Percentiles rank a stretch among this genome's conserved stretches.
Conservation (phyloP, 2,113 vertebrate species). For the Nematolebias whitei region DNA sequence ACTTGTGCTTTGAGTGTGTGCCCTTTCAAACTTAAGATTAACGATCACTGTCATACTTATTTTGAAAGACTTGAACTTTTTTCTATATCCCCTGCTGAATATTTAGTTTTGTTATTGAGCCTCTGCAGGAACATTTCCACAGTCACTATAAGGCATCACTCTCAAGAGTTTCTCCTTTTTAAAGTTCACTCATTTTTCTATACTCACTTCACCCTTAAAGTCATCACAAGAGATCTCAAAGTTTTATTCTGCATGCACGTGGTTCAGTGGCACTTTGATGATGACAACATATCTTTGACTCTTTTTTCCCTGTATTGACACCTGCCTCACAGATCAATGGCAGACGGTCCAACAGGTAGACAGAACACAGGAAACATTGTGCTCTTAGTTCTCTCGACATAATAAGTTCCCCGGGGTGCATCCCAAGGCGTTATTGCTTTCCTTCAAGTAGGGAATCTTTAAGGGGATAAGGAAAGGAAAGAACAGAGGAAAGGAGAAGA, state of each 20-base stretch:
- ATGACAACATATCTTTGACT: conserved; percentile 34
- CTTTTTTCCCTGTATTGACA: conserved; percentile 57
- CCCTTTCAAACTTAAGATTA: neutral
- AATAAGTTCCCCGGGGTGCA: conserved; percentile 71
- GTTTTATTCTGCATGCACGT: neutral
- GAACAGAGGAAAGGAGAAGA: conserved; percentile 24
- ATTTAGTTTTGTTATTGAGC: neutral
- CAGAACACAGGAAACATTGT: conserved; percentile 40
- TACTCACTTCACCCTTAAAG: neutral
- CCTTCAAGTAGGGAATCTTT: conserved; percentile 52
- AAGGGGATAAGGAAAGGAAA: conserved; percentile 57
- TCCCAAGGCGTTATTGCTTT: conserved; percentile 54
- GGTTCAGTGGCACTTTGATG: conserved; percentile 29
- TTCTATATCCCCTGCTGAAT: too few species aligned
- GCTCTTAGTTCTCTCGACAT: conserved; percentile 67
- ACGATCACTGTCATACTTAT: neutral
- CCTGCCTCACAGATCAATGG: conserved; percentile 62
- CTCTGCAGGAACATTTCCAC: neutral
- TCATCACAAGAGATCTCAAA: conserved; percentile 22
- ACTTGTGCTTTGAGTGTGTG: neutral
- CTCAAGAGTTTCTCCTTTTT: neutral
- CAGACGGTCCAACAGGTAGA: conserved; percentile 64
- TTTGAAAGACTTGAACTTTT: neutral
- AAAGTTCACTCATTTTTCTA: neutral
- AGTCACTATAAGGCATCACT: neutral